Percentiles rank a stretch among this genome's conserved stretches.
Evolutionary conservation across 2,113 vertebrate genomes (phyloP).

Genomic region (Tenebrosternarchus preto): DNA sequence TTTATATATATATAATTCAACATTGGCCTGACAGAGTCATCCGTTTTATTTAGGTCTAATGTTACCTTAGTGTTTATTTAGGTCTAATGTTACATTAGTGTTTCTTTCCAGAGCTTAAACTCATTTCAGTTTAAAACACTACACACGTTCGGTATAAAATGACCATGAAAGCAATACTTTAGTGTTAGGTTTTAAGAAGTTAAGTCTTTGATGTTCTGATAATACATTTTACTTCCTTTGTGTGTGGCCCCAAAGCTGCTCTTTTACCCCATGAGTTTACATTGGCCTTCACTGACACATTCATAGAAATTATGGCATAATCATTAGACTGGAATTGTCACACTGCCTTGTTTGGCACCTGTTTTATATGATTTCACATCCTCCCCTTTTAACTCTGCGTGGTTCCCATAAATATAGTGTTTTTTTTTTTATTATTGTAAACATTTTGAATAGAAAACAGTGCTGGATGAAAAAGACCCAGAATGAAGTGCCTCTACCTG

Average conservation of each 20-base stretch:
- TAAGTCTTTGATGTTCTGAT: neutral
- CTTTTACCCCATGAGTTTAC: neutral
- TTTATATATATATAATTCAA: neutral
- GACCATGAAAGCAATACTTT: neutral
- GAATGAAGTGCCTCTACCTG: slow-evolving; percentile 31
- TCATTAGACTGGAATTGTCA: too few species aligned
- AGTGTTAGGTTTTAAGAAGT: neutral
- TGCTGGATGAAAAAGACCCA: slow-evolving; percentile 5
- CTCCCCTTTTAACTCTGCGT: neutral
- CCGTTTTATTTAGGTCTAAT: neutral
- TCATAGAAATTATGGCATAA: neutral
- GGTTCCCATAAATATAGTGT: neutral
- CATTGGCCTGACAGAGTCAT: neutral
- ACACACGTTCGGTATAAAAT: neutral
- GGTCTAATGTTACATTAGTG: neutral
- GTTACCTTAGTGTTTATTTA: neutral
- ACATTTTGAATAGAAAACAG: neutral
- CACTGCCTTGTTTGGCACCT: too few species aligned
- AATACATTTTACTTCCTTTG: too few species aligned
- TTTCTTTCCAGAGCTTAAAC: neutral
- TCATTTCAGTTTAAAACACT: neutral
- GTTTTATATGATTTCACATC: neutral
- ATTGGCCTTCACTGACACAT: neutral
- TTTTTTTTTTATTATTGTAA: too few species aligned
- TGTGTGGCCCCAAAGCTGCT: too few species aligned